phyloP scores from a whole-genome alignment of 2,113 vertebrate genomes.

The Sterrhoptilus dennistouni region DNA sequence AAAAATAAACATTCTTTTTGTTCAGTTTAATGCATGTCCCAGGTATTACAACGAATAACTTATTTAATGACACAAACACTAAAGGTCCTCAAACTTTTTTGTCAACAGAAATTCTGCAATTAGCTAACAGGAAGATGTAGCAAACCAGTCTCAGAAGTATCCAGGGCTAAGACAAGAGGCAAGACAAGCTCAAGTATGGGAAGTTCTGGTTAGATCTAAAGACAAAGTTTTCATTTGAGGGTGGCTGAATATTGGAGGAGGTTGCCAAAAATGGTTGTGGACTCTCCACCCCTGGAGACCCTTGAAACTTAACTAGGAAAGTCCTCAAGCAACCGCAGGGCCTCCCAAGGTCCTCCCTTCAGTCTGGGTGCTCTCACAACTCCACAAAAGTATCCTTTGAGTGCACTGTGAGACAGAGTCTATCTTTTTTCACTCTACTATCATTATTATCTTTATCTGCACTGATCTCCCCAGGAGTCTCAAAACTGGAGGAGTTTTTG shows the following conservation, averaged over 20 bases:
- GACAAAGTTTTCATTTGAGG: not conserved
- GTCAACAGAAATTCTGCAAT: not conserved
- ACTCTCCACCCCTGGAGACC: not conserved
- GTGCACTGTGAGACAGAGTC: not conserved
- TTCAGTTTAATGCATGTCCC: not conserved
- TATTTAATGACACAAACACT: not conserved
- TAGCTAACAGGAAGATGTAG: not conserved
- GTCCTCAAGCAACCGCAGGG: not conserved
- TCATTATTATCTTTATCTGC: not conserved
- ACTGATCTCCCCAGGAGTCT: not conserved
- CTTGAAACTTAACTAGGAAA: not conserved
- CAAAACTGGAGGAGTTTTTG: not conserved
- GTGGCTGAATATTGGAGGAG: not conserved
- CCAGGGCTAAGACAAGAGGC: not conserved
- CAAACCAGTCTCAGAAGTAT: not conserved
- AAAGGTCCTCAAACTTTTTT: not conserved
- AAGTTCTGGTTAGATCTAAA: not conserved
- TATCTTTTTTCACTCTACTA: not conserved
- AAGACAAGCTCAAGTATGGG: not conserved
- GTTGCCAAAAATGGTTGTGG: accelerated
- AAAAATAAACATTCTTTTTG: not conserved
- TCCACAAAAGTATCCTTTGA: not conserved
- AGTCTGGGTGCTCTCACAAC: accelerated
- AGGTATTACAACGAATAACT: not conserved
- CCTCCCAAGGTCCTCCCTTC: not conserved